Evolutionary conservation across 2,113 vertebrate genomes (phyloP), one percentile per base, ranked within the genome.

Genomic region (Mesocricetus auratus): DNA sequence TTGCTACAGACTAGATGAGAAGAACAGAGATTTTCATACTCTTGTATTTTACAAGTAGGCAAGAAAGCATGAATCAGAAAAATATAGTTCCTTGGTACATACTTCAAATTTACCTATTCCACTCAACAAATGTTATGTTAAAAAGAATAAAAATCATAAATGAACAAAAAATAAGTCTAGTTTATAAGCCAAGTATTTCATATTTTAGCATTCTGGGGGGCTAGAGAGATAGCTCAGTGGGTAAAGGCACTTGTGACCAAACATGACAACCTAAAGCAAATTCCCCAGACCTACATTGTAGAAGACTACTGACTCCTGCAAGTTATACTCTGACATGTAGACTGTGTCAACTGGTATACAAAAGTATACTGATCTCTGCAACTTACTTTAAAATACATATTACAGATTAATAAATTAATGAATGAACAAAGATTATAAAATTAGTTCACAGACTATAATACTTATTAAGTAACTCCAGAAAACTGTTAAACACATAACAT

Each of bases 351-450:
- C 9, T 60, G 12, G 5, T 39, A 36, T 39, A 26, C 36, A 93
- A 94, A 94, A 95, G 71, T 83, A 8, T 50, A 85, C 56, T 89
- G 42, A 89, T 81, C 15, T 78, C 91, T 60, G 22, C 12, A 93
- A 87, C 39, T 93, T 93, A 86, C 53, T 83, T 94, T 53, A 29
- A 92, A 62, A 90, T 68, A 15, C 10, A 82, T 53, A 95, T 89
- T 36, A 89, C 24, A 96, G 24, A 58, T 91, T 77, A 89, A 45
- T 66, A 77, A 39, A 50, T 79, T 94, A 92, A 33, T n/a, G 53
- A 6, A 56, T 89, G 53, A 94, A 82, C 47, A 87, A 58, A 86
- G 83, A 68, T 47, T 68, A 86, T 36, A 50, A 64, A 64, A 85
- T 45, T 66, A 68, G 42, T 50, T 6, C 9, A 31, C 29, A 68